Conservation (phyloP, 2,113 vertebrate species). For the Antigone vipio region DNA sequence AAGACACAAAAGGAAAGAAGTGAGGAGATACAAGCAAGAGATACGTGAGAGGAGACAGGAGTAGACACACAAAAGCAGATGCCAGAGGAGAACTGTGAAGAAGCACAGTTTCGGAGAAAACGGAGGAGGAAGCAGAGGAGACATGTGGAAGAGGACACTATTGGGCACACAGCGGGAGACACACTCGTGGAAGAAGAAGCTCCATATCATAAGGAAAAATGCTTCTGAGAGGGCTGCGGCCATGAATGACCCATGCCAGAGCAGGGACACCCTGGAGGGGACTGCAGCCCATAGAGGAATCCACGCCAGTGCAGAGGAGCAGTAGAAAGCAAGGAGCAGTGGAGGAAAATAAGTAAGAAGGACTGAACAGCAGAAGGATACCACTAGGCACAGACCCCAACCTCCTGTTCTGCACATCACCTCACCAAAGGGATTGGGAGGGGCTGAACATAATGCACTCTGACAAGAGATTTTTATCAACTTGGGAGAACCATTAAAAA, state of each 20-base stretch:
- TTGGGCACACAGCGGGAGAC: neutral
- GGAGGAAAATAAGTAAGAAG: neutral
- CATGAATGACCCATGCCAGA: neutral
- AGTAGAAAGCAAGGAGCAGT: neutral
- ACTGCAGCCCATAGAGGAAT: neutral
- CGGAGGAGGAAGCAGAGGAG: neutral
- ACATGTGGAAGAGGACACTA: fast-evolving
- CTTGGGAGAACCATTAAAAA: neutral
- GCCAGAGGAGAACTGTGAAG: neutral
- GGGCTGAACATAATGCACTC: neutral
- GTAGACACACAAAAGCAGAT: neutral
- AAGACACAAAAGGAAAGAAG: neutral
- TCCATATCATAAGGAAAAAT: neutral
- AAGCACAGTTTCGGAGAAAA: neutral
- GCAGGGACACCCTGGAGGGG: neutral
- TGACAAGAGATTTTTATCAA: neutral
- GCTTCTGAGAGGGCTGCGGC: neutral
- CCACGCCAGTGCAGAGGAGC: neutral
- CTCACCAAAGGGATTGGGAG: neutral
- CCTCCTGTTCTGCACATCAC: neutral
- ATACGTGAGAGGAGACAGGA: neutral
- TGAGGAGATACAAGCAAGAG: neutral
- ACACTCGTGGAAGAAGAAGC: neutral
- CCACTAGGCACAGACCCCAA: neutral
- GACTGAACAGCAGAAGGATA: neutral